A percentile compares a stretch with the other conserved stretches of the same genome.
phyloP scores from a whole-genome alignment of 2,113 vertebrate genomes.

The Columba janthina region DNA sequence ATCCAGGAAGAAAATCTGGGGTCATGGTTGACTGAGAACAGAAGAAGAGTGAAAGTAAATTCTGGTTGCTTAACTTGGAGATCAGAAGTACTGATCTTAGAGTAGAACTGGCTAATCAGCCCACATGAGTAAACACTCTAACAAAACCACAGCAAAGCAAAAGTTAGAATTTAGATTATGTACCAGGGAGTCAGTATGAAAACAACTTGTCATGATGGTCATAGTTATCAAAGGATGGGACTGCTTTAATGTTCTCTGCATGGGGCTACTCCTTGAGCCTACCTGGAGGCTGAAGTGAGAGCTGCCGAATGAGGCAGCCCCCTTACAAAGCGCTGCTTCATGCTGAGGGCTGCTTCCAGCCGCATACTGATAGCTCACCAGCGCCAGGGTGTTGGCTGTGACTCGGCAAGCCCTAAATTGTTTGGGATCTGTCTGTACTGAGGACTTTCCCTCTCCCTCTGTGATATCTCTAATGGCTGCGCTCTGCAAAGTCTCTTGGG shows the following conservation, averaged over 20 bases:
- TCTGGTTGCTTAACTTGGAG: neutral
- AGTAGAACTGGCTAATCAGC: neutral
- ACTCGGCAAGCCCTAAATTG: neutral
- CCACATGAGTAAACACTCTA: neutral
- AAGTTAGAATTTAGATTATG: neutral
- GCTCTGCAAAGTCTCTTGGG: neutral
- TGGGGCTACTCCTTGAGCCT: neutral
- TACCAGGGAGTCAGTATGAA: neutral
- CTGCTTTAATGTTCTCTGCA: slow-evolving; percentile 6
- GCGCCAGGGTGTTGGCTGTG: neutral
- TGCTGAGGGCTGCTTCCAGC: neutral
- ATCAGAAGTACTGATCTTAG: neutral
- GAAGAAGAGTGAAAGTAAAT: neutral
- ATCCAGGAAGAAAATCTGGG: neutral
- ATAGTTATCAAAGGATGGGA: neutral
- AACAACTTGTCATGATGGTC: neutral
- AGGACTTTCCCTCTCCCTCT: neutral
- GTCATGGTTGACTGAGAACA: neutral
- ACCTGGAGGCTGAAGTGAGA: neutral
- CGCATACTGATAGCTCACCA: neutral
- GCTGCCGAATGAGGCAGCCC: neutral
- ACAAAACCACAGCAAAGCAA: neutral
- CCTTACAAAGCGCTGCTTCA: neutral
- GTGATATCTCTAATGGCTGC: neutral
- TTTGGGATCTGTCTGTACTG: neutral